These are phyloP conservation scores for Anas bernieri DNA, from an alignment of 2,797 vertebrate genomes.

Conservation along the genomic window DNA sequence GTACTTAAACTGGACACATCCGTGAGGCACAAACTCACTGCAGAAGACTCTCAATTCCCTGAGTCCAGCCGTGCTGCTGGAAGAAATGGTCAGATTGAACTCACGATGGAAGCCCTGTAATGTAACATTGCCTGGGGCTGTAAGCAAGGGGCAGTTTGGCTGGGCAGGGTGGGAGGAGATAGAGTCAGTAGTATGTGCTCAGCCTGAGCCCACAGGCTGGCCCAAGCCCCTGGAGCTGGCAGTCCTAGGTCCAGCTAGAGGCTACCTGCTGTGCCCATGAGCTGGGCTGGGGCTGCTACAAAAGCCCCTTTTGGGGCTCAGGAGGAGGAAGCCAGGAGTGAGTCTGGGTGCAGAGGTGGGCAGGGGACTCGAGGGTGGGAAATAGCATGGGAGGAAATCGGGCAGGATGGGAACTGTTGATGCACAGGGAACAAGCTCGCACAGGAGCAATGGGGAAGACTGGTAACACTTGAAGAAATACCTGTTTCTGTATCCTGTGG, in stretches of 20 bases:
- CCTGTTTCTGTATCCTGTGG: neutral
- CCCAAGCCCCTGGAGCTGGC: neutral
- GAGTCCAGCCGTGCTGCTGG: neutral
- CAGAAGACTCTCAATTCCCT: rapidly evolving
- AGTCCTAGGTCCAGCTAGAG: too few relatives aligned
- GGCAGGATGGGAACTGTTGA: neutral
- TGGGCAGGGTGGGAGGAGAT: neutral
- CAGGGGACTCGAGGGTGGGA: neutral
- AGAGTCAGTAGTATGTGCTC: neutral
- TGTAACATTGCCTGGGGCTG: neutral
- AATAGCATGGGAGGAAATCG: neutral
- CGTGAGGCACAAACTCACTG: neutral
- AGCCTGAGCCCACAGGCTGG: neutral
- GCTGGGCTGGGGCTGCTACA: too few relatives aligned
- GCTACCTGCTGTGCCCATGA: neutral
- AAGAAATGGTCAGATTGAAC: neutral
- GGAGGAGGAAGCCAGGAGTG: neutral
- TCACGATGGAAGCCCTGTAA: neutral
- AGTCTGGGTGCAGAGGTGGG: neutral
- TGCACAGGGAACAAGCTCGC: neutral
- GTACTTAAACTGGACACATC: rapidly evolving
- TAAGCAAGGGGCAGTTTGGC: neutral
- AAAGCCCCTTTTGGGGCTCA: neutral
- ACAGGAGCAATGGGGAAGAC: neutral
- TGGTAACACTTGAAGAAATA: neutral